A percentile compares a stretch with the other conserved stretches of the same genome.
phyloP scores from a whole-genome alignment of 2,888 invertebrate genomes.

The Dryococelus australis region DNA sequence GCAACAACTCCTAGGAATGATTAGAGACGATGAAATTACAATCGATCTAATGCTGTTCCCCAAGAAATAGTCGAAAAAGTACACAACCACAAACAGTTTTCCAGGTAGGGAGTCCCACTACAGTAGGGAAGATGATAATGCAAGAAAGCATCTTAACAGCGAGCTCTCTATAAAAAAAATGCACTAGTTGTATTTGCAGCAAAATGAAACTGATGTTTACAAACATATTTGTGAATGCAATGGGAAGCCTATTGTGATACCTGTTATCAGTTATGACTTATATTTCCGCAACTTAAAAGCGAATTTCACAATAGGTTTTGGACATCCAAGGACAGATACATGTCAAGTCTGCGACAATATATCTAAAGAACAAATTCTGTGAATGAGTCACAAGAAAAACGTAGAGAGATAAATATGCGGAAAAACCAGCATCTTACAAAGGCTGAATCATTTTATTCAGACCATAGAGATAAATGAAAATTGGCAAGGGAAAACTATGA shows the following conservation, averaged over 20 bases:
- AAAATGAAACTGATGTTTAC: neutral
- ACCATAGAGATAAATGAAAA: neutral
- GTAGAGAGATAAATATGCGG: neutral
- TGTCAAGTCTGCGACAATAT: neutral
- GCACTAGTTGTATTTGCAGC: neutral
- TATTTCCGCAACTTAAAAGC: neutral
- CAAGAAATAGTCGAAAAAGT: neutral
- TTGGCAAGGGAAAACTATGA: neutral
- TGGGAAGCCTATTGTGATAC: neutral
- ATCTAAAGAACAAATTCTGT: no score
- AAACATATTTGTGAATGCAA: neutral
- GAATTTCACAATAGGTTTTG: neutral
- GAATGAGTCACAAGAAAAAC: neutral
- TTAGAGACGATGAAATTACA: neutral
- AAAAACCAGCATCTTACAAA: neutral
- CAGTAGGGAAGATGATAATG: neutral
- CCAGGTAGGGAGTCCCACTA: neutral
- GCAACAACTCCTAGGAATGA: neutral
- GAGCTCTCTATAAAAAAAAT: neutral
- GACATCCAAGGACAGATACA: neutral
- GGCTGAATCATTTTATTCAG: neutral
- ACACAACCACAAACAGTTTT: neutral
- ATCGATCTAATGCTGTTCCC: neutral
- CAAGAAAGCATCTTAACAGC: neutral
- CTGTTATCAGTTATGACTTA: neutral